Percentiles rank a stretch among this genome's conserved stretches.
Evolutionary conservation across 1,140 invertebrate species (phyloP).

Genomic region (Sarcophaga bullata): DNA sequence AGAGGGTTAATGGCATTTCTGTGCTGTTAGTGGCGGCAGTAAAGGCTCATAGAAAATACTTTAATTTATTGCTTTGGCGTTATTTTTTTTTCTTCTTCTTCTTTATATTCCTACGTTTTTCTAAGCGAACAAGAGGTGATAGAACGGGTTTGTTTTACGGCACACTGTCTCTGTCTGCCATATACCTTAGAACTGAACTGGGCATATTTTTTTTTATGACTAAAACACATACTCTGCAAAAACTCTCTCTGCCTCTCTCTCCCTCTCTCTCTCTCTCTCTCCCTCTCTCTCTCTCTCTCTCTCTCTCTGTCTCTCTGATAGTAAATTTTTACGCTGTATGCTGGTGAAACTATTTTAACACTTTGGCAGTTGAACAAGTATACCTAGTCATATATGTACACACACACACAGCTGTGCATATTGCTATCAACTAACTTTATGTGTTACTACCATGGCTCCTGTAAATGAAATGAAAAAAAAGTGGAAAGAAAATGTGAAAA

Average conservation of each 20-base stretch:
- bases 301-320: no score
- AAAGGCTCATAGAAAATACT: background rate
- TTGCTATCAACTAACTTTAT: background rate
- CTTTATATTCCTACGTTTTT: background rate
- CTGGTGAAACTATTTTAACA: constrained; percentile 6
- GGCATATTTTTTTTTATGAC: no score
- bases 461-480: background rate
- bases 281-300: no score
- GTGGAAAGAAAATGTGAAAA: background rate
- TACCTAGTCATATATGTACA: background rate
- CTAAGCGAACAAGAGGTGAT: background rate
- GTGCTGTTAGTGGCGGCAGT: background rate
- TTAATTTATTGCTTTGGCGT: background rate
- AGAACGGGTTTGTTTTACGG: background rate
- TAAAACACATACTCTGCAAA: no score
- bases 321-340: background rate
- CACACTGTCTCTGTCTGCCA: no score
- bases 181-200: no score
- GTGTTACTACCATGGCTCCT: background rate
- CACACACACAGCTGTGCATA: background rate
- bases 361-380: background rate
- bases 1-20: background rate
- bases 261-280: no score
- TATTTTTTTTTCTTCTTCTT: no score
- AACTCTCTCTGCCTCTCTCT: no score